These are phyloP conservation scores for Triplophysa yarkandensis DNA, from an alignment of 2,797 vertebrate species.

Conservation along the genomic window DNA sequence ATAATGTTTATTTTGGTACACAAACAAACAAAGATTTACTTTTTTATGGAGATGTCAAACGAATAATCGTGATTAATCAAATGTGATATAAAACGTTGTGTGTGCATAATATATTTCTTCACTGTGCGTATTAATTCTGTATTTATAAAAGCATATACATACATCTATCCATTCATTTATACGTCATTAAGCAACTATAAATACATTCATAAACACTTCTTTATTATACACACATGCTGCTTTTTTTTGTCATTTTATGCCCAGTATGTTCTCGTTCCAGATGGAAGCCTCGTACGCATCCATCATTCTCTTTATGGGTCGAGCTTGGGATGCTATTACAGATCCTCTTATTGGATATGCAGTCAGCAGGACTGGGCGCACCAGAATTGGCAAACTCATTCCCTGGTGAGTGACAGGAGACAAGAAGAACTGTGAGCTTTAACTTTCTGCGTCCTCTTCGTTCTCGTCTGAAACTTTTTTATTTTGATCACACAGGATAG, in stretches of 20 bases:
- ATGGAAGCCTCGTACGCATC: conserved; percentile 65
- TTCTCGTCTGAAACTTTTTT: no score
- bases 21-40: no score
- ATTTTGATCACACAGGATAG: conserved; percentile 55
- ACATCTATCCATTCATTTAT: no score
- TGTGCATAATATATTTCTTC: neutral
- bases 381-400: conserved; percentile 65
- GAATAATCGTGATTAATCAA: no score
- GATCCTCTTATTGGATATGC: conserved; percentile 68
- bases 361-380: conserved; percentile 65
- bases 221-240: neutral
- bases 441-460: no score
- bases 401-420: conserved; percentile 62
- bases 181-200: no score
- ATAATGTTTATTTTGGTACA: neutral
- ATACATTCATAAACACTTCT: no score
- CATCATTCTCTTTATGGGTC: conserved; percentile 68
- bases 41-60: no score
- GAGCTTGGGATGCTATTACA: conserved; percentile 67
- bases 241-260: neutral
- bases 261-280: conserved; percentile 20
- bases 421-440: neutral
- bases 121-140: no score
- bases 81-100: no score
- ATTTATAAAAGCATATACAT: no score